These are phyloP conservation scores for Pseudomyrmex concolor DNA, from an alignment of 1,140 invertebrate species.

Conservation along the genomic window DNA sequence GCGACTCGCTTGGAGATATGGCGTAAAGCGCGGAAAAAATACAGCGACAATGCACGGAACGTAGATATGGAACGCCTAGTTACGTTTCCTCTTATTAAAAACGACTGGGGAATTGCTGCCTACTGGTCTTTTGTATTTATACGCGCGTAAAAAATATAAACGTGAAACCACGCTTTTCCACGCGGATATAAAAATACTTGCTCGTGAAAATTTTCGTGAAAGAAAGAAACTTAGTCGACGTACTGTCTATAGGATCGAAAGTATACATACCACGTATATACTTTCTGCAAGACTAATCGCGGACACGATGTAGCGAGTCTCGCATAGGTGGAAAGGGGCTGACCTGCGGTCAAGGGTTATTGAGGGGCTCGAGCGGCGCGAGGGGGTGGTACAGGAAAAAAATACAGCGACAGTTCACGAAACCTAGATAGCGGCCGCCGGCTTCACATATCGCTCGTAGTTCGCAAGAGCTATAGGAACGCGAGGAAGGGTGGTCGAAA, in stretches of 20 bases:
- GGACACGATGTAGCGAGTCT: constrained; percentile 15
- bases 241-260: neutral
- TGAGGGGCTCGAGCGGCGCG: constrained; percentile 37
- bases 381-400: constrained; percentile 59
- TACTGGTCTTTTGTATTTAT: neutral
- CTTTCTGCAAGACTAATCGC: constrained; percentile 24
- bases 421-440: constrained; percentile 46
- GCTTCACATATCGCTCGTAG: constrained; percentile 38
- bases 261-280: neutral
- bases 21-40: constrained; percentile 25
- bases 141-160: neutral
- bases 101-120: constrained; percentile 10
- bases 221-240: constrained; percentile 2
- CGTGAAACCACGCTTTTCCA: neutral
- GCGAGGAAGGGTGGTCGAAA: neutral
- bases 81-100: constrained; percentile 55
- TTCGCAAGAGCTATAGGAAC: neutral
- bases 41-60: constrained; percentile 52
- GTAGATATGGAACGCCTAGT: constrained; percentile 44
- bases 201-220: neutral
- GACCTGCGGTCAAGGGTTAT: constrained; percentile 50
- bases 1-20: neutral
- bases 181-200: neutral
- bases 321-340: constrained; percentile 36
- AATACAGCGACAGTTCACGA: constrained; percentile 70